Percentiles rank a stretch among this genome's conserved stretches.
phyloP scores from a whole-genome alignment of 2,797 vertebrate genomes.

The Rhynchonycteris naso region DNA sequence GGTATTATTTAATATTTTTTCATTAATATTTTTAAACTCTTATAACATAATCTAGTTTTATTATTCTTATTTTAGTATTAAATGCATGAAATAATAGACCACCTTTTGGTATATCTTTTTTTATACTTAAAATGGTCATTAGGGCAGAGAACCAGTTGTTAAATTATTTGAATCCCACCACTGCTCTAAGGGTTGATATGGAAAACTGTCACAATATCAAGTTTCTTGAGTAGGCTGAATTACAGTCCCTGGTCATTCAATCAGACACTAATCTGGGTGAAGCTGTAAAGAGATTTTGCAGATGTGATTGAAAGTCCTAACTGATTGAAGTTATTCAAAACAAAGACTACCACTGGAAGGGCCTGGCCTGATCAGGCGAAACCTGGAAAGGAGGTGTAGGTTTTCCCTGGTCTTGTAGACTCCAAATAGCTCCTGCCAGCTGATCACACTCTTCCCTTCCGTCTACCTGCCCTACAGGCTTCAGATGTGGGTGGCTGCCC shows the following conservation, averaged over 20 bases:
- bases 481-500: rapidly evolving
- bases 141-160: no score
- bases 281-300: neutral
- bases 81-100: no score
- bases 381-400: neutral
- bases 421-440: neutral
- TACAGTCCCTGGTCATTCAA: neutral
- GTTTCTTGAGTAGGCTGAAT: neutral
- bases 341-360: neutral
- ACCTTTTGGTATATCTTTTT: no score
- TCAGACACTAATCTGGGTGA: neutral
- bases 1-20: no score
- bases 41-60: no score
- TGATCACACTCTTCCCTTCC: neutral
- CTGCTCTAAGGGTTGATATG: neutral
- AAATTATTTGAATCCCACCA: no score
- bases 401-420: neutral
- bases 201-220: neutral
- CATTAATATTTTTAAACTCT: no score
- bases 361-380: neutral
- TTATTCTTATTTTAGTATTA: no score
- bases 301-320: neutral
- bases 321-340: neutral
- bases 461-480: neutral
- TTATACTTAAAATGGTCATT: no score